A percentile compares a stretch with the other conserved stretches of the same genome.
These are phyloP conservation scores for Pantala flavescens DNA, from an alignment of 1,140 invertebrate genomes.

Conservation along the genomic window DNA sequence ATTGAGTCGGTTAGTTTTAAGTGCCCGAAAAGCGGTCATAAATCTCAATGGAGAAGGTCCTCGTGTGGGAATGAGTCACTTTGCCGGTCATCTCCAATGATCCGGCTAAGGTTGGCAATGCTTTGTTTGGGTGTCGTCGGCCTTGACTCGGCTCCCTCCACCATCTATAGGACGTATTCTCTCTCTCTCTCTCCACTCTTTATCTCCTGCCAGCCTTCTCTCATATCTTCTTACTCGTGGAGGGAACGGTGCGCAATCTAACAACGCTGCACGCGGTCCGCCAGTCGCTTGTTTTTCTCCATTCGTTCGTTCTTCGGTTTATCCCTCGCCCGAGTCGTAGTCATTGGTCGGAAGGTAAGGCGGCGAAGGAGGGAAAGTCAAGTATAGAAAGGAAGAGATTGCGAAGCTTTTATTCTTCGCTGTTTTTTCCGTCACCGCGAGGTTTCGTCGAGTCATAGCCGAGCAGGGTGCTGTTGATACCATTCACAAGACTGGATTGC, in stretches of 20 bases:
- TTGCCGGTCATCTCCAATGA: background rate
- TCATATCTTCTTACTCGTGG: background rate
- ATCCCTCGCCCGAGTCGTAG: background rate
- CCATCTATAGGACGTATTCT: background rate
- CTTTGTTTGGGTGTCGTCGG: constrained; percentile 2
- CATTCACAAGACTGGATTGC: too few relatives aligned
- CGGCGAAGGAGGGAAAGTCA: background rate
- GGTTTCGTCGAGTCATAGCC: background rate
- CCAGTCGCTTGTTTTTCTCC: background rate
- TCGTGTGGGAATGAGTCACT: background rate
- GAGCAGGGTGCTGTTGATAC: background rate
- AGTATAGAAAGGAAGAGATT: background rate
- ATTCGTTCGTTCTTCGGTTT: background rate
- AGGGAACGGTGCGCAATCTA: background rate
- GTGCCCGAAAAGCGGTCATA: background rate
- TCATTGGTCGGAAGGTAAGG: background rate
- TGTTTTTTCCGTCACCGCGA: background rate
- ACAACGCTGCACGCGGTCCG: background rate
- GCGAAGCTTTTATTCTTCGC: background rate
- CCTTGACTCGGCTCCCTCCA: constrained; percentile 13
- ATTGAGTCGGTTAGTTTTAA: too few relatives aligned
- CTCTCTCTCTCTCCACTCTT: constrained; percentile 17
- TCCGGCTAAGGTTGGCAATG: background rate
- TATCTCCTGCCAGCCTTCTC: constrained; percentile 19
- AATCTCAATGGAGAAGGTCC: background rate